Evolutionary conservation across 2,888 invertebrate species (phyloP).

Genomic region (Liodrosophila aerea): DNA sequence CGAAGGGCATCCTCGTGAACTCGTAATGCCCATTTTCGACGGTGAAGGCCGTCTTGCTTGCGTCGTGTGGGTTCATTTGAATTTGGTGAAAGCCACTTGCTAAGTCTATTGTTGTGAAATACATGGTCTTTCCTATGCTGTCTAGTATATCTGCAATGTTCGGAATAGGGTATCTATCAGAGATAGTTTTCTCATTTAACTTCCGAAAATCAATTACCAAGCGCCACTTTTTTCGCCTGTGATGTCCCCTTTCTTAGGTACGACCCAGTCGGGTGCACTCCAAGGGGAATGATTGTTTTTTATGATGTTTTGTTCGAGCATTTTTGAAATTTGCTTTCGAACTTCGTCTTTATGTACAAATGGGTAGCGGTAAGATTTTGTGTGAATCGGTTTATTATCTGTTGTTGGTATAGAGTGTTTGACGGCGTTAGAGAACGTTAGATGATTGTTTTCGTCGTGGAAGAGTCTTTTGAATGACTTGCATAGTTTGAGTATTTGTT

Average conservation of each 20-base stretch:
- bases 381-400: constrained; percentile 17
- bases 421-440: constrained; percentile 23
- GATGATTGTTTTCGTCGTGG: constrained; percentile 15
- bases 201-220: constrained; percentile 5
- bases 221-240: not conserved
- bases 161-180: constrained; percentile 14
- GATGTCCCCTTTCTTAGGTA: constrained; percentile 14
- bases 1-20: constrained; percentile 13
- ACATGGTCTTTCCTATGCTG: constrained; percentile 7
- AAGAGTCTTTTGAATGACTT: constrained; percentile 21
- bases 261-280: constrained; percentile 21
- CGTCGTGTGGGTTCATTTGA: constrained; percentile 11
- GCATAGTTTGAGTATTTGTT: constrained; percentile 19
- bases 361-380: constrained; percentile 20
- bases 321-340: constrained; percentile 20
- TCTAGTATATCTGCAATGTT: constrained; percentile 13
- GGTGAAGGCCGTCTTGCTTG: constrained; percentile 7
- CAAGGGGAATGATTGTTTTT: constrained; percentile 19
- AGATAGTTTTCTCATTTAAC: constrained; percentile 5
- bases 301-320: constrained; percentile 25
- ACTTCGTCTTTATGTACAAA: constrained; percentile 26
- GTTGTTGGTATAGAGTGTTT: too few species aligned
- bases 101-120: constrained; percentile 16
- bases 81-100: constrained; percentile 18
- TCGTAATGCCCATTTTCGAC: constrained; percentile 14